Evolutionary conservation across 2,797 vertebrate genomes (phyloP), one percentile per base, ranked within the genome.

Genomic region (Gymnoscopelus microlampas): DNA sequence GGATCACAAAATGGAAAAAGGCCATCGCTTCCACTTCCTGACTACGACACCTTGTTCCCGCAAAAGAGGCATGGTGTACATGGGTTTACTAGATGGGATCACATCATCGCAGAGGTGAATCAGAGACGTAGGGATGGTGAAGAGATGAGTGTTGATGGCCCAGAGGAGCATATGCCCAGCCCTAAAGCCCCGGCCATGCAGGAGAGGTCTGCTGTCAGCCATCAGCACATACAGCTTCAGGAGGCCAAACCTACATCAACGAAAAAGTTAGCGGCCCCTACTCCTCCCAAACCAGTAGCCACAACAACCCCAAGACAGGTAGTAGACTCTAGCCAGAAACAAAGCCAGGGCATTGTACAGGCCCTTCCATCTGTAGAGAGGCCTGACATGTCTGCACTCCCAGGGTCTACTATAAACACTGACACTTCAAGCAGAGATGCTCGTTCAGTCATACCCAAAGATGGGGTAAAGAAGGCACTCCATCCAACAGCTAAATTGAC

Each of bases 101-200:
- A 94, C 74, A 82, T 95, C 24, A 84, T 94, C 14, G 93, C 94
- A 11, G 92, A 95, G 74, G 92, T 95, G 53, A 92, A 81, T 83
- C 90, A 93, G 76, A 92, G 76, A 74, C 69, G 87, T 13, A 85
- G 74, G 68, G 85, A 86, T 24, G 80, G 82, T 69, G 68, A 83
- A 64, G 94, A 94, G 76, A 88, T 95, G 83, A 94, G 90, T 58
- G 93, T 95, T 53, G 94, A 95, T 15, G 80, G 72, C 3, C 92
- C 93, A 32, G 74, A 57, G 44, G 80, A 85, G 19, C 3, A 6
- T 2, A 3, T 9, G 35, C 23, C 15, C 7, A 79, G 24, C 63
- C 53, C 15, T 5, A 66, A 7, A 50, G 55, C 81, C 24, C 71
- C 65, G 4, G 5, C 48, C 44, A 53, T 68, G 11, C 76, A 71